phyloP scores from a whole-genome alignment of 2,113 vertebrate species.

The Microcebus griseorufus region DNA sequence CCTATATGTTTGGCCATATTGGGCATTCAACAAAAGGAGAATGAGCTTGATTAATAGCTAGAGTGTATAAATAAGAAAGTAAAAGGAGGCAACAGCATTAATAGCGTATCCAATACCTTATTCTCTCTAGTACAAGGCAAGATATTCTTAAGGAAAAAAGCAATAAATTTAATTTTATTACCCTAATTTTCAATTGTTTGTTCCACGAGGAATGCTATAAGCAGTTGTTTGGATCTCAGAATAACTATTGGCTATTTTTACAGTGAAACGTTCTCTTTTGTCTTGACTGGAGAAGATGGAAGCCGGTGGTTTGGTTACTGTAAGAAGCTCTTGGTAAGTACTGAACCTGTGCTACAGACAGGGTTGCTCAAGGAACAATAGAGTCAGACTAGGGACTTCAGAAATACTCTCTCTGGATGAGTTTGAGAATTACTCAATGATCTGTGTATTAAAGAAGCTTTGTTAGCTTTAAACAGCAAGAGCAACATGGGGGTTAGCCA shows the following conservation, averaged over 20 bases:
- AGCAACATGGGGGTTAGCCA: background rate
- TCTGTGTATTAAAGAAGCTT: background rate
- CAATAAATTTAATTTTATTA: background rate
- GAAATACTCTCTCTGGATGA: background rate
- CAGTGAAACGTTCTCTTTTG: slow-evolving; percentile 98
- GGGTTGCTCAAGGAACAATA: background rate
- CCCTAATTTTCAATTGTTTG: background rate
- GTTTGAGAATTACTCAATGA: background rate
- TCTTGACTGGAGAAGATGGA: slow-evolving; percentile 97
- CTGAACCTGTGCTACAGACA: background rate
- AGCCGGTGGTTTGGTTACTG: slow-evolving; percentile 99
- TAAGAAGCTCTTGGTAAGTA: slow-evolving; percentile 96
- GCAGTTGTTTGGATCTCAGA: background rate
- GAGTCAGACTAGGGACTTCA: background rate
- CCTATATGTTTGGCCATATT: background rate
- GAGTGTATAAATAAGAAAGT: background rate
- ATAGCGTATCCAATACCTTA: background rate
- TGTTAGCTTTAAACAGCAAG: background rate
- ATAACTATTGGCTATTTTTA: slow-evolving; percentile 50
- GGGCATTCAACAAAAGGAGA: background rate
- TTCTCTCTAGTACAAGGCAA: background rate
- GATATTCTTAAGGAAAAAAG: background rate
- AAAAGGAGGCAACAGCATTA: background rate
- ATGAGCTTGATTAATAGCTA: background rate
- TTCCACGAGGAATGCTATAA: background rate